Percentiles rank a stretch among this genome's conserved stretches.
These are phyloP conservation scores for Megalops atlanticus DNA, from an alignment of 2,113 vertebrate genomes.

Conservation along the genomic window DNA sequence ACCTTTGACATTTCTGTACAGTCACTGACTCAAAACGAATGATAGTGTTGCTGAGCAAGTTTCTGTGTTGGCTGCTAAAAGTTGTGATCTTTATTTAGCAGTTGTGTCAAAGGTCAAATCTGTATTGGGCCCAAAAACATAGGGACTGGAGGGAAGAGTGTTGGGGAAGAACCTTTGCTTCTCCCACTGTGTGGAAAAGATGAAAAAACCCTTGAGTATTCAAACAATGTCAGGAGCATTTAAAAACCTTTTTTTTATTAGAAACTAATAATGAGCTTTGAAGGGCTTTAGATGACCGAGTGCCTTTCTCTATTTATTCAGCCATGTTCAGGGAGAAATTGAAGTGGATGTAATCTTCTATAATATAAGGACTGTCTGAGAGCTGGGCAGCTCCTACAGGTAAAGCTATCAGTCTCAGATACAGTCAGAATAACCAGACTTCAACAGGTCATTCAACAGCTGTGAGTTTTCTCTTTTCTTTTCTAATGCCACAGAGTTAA, in stretches of 20 bases:
- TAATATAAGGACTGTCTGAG: slow-evolving; percentile 11
- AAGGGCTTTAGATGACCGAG: slow-evolving; percentile 63
- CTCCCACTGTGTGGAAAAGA: slow-evolving; percentile 7
- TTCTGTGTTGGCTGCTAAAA: neutral
- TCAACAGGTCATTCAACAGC: slow-evolving; percentile 41
- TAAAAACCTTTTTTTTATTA: slow-evolving; percentile 36
- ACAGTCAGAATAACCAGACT: neutral
- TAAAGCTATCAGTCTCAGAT: neutral
- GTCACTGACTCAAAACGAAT: neutral
- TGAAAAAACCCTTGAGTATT: slow-evolving; percentile 14
- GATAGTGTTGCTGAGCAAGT: neutral
- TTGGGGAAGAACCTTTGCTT: neutral
- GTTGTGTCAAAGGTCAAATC: neutral
- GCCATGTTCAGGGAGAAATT: slow-evolving; percentile 67
- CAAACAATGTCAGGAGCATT: slow-evolving; percentile 2
- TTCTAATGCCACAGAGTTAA: slow-evolving; percentile 21
- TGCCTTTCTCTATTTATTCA: slow-evolving; percentile 71
- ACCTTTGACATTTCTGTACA: slow-evolving; percentile 20
- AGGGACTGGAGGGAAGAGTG: slow-evolving; percentile 6
- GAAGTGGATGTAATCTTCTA: slow-evolving; percentile 50
- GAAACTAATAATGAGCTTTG: slow-evolving; percentile 34
- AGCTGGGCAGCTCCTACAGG: slow-evolving; percentile 9
- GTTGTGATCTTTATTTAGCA: neutral
- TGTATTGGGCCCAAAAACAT: neutral
- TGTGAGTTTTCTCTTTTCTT: slow-evolving; percentile 42